Base-by-base conservation (phyloP, 2,888 invertebrate species). In the Neoaliturus tenellus region DNA sequence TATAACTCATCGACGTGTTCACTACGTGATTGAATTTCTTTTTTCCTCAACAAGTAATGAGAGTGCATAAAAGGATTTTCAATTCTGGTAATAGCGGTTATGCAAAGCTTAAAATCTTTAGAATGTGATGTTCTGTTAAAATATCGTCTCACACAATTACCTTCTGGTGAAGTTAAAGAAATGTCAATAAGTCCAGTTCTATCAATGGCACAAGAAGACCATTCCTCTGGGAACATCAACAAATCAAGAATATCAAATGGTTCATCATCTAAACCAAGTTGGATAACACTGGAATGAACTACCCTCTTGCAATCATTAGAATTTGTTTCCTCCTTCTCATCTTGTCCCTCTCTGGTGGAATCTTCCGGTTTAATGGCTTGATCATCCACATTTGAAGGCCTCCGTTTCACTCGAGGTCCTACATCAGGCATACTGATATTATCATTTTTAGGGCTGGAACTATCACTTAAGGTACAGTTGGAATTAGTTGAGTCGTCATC, bases 61-160 rank as follows among this genome's bases (percentile, higher is more conserved):
- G 81, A 41, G 48, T 81, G 67, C 35, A 81, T 25, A 44, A 81
- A 81, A 17, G 67, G 67, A 81, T 81, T 81, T 67, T 81, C 81
- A 20, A 81, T 81, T n/a, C 81, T 31, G 3, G 41, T 28, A 44
- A 81, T 67, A 0, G 35, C 67, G n/a, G 41, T 67, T 10, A 81
- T 67, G 1, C 4, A n/a, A 10, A 81, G 44, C 25, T 41, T 12
- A 25, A 75, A 75, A 20, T 75, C 75, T 25, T 28, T 81, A 25
- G 62, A 35, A 44, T 58, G 67, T 33, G 81, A 62, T 8, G 81
- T 25, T 44, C 58, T 67, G 31, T 33, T 35, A 39, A 81, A 81
- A n/a, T 35, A 41, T 17, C 28, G 41, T 17, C 31, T 39, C 3
- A 81, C 39, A 0, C 41, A 41, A 5, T 44, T 33, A 6, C 81